A percentile compares a stretch with the other conserved stretches of the same genome.
Conservation (phyloP, 2,113 vertebrate genomes). For the Holacanthus passer region DNA sequence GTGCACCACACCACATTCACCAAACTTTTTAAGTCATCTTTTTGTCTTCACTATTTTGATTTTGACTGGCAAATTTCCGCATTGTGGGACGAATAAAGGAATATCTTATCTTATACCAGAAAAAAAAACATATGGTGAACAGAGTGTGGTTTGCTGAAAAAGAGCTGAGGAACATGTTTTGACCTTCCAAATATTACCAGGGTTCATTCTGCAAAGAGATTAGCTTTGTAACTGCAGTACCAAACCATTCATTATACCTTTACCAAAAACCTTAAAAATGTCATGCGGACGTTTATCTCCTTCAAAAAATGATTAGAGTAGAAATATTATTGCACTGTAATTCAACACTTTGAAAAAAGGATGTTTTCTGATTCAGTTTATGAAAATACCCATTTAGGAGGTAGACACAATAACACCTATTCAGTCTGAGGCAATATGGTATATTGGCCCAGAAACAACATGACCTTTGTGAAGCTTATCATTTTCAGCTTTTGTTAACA, state of each 20-base stretch:
- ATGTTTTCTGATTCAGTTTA: constrained; percentile 5
- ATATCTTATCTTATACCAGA: too few species aligned
- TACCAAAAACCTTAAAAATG: neutral
- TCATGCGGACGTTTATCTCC: constrained; percentile 1
- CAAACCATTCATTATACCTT: constrained; percentile 6
- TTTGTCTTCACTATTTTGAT: too few species aligned
- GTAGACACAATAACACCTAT: constrained; percentile 52
- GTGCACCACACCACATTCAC: neutral
- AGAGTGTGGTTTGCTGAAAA: neutral
- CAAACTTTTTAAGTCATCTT: neutral
- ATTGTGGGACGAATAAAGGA: too few species aligned
- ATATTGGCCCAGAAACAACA: neutral
- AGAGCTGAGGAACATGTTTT: neutral
- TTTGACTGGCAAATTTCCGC: too few species aligned
- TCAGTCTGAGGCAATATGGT: constrained; percentile 1
- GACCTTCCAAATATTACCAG: constrained; percentile 21
- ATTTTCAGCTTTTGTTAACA: constrained; percentile 8
- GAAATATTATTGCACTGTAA: constrained; percentile 43
- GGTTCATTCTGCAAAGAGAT: neutral
- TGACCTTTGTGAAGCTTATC: neutral
- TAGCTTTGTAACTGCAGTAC: constrained; percentile 18
- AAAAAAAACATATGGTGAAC: neutral
- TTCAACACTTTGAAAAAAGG: constrained; percentile 28
- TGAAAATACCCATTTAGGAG: neutral
- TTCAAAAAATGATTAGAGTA: constrained; percentile 29